Percentiles rank a stretch among this genome's conserved stretches.
phyloP scores from a whole-genome alignment of 2,797 vertebrate genomes.

The Lagorchestes hirsutus region DNA sequence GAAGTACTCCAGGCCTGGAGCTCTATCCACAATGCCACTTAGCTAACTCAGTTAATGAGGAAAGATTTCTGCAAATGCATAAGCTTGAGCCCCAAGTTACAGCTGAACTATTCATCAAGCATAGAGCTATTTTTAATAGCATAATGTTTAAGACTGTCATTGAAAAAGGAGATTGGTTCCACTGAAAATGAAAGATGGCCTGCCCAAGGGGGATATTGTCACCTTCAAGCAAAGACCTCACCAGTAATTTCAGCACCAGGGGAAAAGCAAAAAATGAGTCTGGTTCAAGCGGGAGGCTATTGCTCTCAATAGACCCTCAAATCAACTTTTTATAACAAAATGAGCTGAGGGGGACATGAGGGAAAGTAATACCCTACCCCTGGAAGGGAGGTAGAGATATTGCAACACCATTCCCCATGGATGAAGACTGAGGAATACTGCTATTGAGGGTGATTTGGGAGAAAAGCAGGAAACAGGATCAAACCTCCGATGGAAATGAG shows the following conservation, averaged over 20 bases:
- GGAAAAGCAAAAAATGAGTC: background rate
- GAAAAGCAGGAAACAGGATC: background rate
- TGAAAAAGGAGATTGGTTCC: background rate
- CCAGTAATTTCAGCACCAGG: background rate
- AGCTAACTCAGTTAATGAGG: background rate
- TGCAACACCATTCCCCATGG: background rate
- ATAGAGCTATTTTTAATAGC: conserved; percentile 31
- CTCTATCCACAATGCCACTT: background rate
- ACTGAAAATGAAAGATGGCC: background rate
- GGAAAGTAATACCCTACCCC: background rate
- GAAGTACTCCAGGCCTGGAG: background rate
- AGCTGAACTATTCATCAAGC: background rate
- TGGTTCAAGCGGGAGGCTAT: background rate
- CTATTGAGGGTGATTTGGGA: background rate
- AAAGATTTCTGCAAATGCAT: background rate
- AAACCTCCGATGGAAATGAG: background rate
- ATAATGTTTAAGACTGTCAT: conserved; percentile 26
- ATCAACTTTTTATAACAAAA: background rate
- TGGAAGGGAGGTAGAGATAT: background rate
- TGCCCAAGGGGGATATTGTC: background rate
- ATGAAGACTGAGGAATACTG: background rate
- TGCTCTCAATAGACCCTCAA: background rate
- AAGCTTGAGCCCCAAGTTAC: background rate
- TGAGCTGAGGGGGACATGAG: background rate
- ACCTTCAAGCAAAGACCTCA: background rate